These are phyloP conservation scores for Anadara kagoshimensis DNA, from an alignment of 1,140 invertebrate genomes.

Conservation along the genomic window DNA sequence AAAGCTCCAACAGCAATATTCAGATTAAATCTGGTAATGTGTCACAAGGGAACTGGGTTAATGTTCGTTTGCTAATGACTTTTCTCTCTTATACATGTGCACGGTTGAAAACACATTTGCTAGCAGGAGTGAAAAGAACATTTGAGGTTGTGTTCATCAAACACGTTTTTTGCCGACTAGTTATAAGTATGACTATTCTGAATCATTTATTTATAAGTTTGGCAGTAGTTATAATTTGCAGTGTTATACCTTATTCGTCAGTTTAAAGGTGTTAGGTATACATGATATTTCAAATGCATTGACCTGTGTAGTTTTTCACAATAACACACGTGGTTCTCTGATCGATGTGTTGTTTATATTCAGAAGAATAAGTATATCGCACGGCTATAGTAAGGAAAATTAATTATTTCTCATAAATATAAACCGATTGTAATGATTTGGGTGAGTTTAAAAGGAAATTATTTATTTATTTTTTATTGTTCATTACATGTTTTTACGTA, in stretches of 20 bases:
- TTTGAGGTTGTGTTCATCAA: background rate
- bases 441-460: slow-evolving; percentile 4
- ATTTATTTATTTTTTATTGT: background rate
- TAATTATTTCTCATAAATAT: no score
- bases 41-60: no score
- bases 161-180: no score
- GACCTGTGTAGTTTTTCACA: slow-evolving; percentile 4
- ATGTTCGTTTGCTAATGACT: background rate
- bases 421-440: background rate
- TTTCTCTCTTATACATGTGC: slow-evolving; percentile 7
- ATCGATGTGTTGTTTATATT: slow-evolving; percentile 7
- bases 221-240: no score
- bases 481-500: background rate
- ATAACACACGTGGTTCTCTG: slow-evolving; percentile 15
- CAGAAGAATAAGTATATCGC: no score
- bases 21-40: no score
- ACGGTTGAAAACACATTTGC: slow-evolving; percentile 1
- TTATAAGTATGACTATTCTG: no score
- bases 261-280: background rate
- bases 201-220: no score
- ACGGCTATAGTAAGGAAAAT: no score
- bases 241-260: no score
- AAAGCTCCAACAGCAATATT: no score
- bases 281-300: slow-evolving; percentile 14
- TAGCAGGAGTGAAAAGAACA: slow-evolving; percentile 10